Base-by-base conservation (phyloP, 2,113 vertebrate genomes). In the Cyphomyrus plagiostoma region DNA sequence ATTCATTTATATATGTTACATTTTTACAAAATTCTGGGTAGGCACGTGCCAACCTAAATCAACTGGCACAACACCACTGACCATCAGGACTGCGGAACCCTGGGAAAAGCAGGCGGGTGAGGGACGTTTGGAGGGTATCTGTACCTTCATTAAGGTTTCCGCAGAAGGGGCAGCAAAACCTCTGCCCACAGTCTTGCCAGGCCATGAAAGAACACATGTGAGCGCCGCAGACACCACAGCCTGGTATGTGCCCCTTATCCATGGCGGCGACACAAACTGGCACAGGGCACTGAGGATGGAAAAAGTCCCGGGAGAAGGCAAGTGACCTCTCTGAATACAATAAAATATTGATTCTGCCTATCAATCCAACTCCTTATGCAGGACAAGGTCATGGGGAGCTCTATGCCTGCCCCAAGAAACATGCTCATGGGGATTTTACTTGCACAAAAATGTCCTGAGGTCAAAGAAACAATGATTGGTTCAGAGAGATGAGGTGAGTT, bases 111-210 rank as follows among this genome's bases (percentile, higher is more conserved):
- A 52, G 77, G 10, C 3, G 87, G 45, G 82, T 21, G 39, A 11
- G 45, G 45, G 45, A 84, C 4, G 8, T 48, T 83, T 19, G 23
- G 17, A 49, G 49, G 30, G 17, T 53, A 10, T 84, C 88, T 90
- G 23, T 77, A 96, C 96, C 96, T 92, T 96, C 95, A 9, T 84
- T 93, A 83, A 95, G 92, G 90, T 95, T 94, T 7, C 94, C 94
- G 58, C 96, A 97, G 93, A 97, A 97, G 19, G 95, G 95, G 90
- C 96, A 97, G 91, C 92, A 92, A 91, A 96, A 96, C 86, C 95
- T 95, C 89, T 96, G 95, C 5, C 96, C 96, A 87, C 96, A 95
- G 93, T 96, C 96, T 92, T 95, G 95, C 95, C 96, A 97, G 90
- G 91, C 88, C 95, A 96, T 95, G 52, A 93, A 94, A 0, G 94